A percentile compares a stretch with the other conserved stretches of the same genome.
These are phyloP conservation scores for Mesocentrotus franciscanus DNA, from an alignment of 53 echinoderm and acorn worm genomes.

Conservation along the genomic window DNA sequence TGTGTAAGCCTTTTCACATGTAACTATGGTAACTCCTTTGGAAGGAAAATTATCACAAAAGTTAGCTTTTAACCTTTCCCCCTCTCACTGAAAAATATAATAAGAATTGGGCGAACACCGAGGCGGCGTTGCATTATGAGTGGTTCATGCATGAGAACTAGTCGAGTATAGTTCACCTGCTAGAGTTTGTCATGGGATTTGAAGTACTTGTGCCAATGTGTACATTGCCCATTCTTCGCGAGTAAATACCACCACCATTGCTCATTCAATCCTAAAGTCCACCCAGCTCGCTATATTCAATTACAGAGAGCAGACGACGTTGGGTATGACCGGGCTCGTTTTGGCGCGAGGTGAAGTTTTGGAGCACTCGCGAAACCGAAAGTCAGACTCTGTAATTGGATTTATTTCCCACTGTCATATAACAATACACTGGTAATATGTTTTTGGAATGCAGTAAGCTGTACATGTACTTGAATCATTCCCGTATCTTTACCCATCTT, in stretches of 20 bases:
- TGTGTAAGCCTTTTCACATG: no score
- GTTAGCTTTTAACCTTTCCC: not conserved
- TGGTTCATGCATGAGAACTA: slow-evolving; percentile 10
- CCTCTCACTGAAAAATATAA: not conserved
- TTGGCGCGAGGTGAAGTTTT: not conserved
- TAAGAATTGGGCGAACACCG: no score
- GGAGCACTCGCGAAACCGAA: slow-evolving; percentile 4
- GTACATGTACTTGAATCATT: no score
- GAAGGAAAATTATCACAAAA: not conserved
- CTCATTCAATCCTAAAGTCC: not conserved
- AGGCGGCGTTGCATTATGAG: not conserved
- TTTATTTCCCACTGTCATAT: not conserved
- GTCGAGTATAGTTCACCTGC: slow-evolving; percentile 32
- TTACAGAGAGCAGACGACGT: not conserved
- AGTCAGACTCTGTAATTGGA: slow-evolving; percentile 8
- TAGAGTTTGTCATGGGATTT: slow-evolving; percentile 11
- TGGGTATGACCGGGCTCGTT: not conserved
- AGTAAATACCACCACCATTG: slow-evolving; percentile 21
- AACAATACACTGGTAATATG: no score
- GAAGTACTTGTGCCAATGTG: slow-evolving; percentile 60
- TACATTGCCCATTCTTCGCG: slow-evolving; percentile 48
- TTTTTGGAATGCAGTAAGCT: no score
- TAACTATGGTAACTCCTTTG: not conserved
- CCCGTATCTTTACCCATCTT: no score
- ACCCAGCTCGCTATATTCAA: not conserved